Conservation (phyloP, 2,797 vertebrate species). For the Sandelia bainsii region DNA sequence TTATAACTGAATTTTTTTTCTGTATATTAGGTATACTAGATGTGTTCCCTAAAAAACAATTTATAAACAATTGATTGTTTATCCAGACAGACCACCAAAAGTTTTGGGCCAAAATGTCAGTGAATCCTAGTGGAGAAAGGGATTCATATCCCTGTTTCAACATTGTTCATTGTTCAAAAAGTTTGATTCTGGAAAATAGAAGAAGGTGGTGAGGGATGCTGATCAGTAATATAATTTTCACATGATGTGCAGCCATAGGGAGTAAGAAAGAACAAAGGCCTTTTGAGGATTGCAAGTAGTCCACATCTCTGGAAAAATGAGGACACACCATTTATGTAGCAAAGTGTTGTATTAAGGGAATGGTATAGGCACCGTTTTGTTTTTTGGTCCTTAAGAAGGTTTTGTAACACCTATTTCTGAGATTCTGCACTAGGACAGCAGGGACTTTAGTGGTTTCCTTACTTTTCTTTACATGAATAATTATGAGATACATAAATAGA, state of each 20-base stretch:
- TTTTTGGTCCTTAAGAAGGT: constrained; percentile 21
- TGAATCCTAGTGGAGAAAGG: not conserved
- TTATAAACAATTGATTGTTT: not conserved
- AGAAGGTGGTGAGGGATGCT: constrained; percentile 20
- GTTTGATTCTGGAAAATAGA: too few relatives aligned
- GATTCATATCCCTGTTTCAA: not conserved
- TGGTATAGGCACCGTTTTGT: not conserved
- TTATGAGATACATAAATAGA: constrained; percentile 14
- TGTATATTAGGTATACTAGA: not conserved
- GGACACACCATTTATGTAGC: constrained; percentile 37
- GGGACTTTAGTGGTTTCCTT: not conserved
- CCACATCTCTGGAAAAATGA: constrained; percentile 36
- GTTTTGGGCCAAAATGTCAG: not conserved
- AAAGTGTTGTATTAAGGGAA: constrained; percentile 34
- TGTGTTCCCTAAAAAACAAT: not conserved
- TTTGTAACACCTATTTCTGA: constrained; percentile 39
- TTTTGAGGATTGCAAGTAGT: constrained; percentile 43
- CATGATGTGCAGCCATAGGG: constrained; percentile 50
- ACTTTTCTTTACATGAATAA: constrained; percentile 34
- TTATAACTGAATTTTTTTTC: not conserved
- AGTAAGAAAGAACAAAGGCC: constrained; percentile 19
- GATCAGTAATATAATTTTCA: constrained; percentile 70
- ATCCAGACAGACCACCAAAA: not conserved
- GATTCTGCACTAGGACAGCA: constrained; percentile 4
- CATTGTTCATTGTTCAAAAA: not conserved